Percentiles rank a stretch among this genome's conserved stretches.
These are phyloP conservation scores for Alloscopus bannaensis DNA, from an alignment of 2,888 invertebrate species.

Conservation along the genomic window DNA sequence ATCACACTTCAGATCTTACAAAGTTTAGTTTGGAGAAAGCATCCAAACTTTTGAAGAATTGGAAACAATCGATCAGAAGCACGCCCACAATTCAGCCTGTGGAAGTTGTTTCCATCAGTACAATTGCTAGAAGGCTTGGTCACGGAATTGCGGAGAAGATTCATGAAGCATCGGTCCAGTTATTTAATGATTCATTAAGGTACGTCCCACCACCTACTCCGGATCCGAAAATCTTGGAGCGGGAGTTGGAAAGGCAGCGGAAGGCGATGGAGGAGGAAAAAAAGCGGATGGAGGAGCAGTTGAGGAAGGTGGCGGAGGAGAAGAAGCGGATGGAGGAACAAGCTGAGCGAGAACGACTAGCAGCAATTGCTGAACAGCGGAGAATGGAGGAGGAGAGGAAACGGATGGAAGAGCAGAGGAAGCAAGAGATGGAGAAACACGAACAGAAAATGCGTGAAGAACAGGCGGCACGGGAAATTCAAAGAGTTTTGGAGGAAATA, in stretches of 20 bases:
- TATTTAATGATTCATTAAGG: slow-evolving; percentile 27
- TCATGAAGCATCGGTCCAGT: slow-evolving; percentile 24
- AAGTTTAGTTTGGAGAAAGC: slow-evolving; percentile 41
- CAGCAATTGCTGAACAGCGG: neutral
- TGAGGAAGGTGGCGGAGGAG: neutral
- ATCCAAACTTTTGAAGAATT: slow-evolving; percentile 33
- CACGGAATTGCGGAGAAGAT: slow-evolving; percentile 27
- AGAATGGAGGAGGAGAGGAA: neutral
- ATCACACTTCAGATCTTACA: slow-evolving; percentile 52
- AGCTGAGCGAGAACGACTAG: neutral
- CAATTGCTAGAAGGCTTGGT: slow-evolving; percentile 21
- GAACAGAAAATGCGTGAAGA: neutral
- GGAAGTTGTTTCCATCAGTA: slow-evolving; percentile 41
- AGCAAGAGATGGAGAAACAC: neutral
- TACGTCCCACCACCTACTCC: slow-evolving; percentile 26
- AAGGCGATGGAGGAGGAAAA: neutral
- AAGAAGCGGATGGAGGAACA: neutral
- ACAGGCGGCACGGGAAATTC: no score
- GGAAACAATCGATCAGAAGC: slow-evolving; percentile 47
- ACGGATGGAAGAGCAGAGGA: neutral
- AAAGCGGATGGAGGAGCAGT: neutral
- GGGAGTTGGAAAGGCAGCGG: neutral
- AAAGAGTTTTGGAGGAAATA: neutral
- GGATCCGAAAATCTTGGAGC: slow-evolving; percentile 17
- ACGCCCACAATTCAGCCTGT: slow-evolving; percentile 32